phyloP scores from a whole-genome alignment of 2,797 vertebrate species.

The Lepidocolaptes lacrymiger region DNA sequence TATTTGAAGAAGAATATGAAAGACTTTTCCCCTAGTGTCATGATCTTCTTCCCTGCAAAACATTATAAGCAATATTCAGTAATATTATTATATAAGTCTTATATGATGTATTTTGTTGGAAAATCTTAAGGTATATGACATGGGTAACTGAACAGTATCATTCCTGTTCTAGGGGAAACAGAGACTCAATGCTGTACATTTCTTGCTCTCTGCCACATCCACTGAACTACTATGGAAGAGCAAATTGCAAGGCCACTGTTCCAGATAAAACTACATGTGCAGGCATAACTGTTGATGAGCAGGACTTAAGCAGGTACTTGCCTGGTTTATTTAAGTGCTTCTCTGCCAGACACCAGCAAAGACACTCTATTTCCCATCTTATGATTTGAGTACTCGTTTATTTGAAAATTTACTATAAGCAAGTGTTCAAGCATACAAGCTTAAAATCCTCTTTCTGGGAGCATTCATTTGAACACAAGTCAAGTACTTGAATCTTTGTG shows the following conservation, averaged over 20 bases:
- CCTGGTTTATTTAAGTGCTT: constrained; percentile 13
- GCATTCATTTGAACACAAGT: constrained; percentile 26
- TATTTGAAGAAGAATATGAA: neutral
- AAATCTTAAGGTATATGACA: neutral
- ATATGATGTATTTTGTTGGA: neutral
- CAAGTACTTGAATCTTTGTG: constrained; percentile 13
- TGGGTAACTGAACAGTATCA: neutral
- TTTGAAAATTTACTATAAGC: constrained; percentile 53
- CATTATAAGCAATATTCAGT: neutral
- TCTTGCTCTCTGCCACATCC: neutral
- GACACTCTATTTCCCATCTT: neutral
- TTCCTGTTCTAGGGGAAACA: neutral
- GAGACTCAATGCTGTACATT: fast-evolving
- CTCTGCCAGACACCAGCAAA: neutral
- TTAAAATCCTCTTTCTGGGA: constrained; percentile 47
- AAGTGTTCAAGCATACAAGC: constrained; percentile 54
- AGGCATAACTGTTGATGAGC: neutral
- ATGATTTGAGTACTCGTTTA: neutral
- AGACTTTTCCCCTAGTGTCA: neutral
- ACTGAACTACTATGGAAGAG: neutral
- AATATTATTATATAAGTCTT: neutral
- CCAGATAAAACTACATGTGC: neutral
- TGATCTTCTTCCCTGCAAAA: neutral
- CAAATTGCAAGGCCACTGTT: neutral
- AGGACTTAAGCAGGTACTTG: constrained; percentile 8